Base-by-base conservation (phyloP, 2,888 invertebrate species). In the Diplolepis rosae region DNA sequence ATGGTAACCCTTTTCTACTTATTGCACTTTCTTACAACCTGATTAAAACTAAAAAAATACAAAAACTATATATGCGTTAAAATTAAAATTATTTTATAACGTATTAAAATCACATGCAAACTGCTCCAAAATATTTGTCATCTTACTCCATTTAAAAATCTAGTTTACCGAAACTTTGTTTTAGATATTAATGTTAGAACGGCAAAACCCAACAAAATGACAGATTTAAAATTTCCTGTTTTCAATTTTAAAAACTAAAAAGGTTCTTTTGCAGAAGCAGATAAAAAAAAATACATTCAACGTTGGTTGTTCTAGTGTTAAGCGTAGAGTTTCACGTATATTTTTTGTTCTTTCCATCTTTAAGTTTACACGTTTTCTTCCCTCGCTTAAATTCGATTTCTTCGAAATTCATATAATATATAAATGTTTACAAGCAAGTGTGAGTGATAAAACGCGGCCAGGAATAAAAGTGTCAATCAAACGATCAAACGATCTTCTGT, bases 1-100 rank as follows among this genome's bases (percentile, higher is more conserved):
- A 56, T 35, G 56, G 56, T 56, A 56, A 56, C 56, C 56, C 35
- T 13, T 56, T 18, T 22, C 56, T 56, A 56, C 56, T 56, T 56
- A 56, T 56, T 56, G 35, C 35, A 56, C 35, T 35, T 56, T 5
- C 24, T 56, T 56, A 56, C 13, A 13, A 35, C 35, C 35, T 30
- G 18, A 15, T 45, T 28, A 54, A 54, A 24, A 35, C 22, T 35
- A 18, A 22, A 50, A 50, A 50, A 50, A 13, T 50, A 56, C 35
- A 35, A 56, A 18, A 24, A 56, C 22, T 56, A 56, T 56, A 7
- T 56, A 22, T 56, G 11, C 56, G 24, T 56, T 35, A 32, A 56
- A 56, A 22, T 24, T 56, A 56, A 35, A 22, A 22, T 35, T 56
- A 35, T 13, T 24, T 24, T 32, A 35, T 22, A 22, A 35, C 35